Evolutionary conservation across 2,888 invertebrate genomes (phyloP).

Genomic region (Callyntrura guangdongensis): DNA sequence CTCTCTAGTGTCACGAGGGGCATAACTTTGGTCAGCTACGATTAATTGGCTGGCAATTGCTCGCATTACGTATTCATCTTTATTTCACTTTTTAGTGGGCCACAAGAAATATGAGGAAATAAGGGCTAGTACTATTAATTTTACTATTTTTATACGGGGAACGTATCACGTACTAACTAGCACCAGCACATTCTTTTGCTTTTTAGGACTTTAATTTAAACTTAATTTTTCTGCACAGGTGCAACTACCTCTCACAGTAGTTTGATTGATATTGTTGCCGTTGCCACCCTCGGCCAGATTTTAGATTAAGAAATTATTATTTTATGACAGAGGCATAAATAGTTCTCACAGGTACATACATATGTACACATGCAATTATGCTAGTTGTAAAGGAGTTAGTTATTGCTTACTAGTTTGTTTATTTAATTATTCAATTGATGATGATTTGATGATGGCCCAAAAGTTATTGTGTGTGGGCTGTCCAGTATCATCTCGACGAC

Average conservation of each 20-base stretch:
- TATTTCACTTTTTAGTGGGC: too few relatives aligned
- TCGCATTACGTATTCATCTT: too few relatives aligned
- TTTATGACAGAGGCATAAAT: not conserved
- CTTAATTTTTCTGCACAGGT: not conserved
- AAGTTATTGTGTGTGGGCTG: not conserved
- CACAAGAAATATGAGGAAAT: too few relatives aligned
- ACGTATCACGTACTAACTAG: too few relatives aligned
- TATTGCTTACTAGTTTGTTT: not conserved
- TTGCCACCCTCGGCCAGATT: not conserved
- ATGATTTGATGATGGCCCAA: not conserved
- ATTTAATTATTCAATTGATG: not conserved
- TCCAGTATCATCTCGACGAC: not conserved
- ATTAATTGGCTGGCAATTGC: too few relatives aligned
- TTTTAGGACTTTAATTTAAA: slow-evolving; percentile 22
- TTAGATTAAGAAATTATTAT: slow-evolving; percentile 15
- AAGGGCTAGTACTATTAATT: too few relatives aligned
- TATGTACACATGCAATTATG: not conserved
- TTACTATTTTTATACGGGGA: too few relatives aligned
- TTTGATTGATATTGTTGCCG: slow-evolving; percentile 11
- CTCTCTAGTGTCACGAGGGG: too few relatives aligned
- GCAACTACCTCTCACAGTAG: not conserved
- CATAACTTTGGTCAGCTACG: not conserved
- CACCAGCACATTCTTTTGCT: not conserved
- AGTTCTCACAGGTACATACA: not conserved
- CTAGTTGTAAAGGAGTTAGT: not conserved